Conservation (phyloP, 2,888 invertebrate species). For the Alloplasta piceator region DNA sequence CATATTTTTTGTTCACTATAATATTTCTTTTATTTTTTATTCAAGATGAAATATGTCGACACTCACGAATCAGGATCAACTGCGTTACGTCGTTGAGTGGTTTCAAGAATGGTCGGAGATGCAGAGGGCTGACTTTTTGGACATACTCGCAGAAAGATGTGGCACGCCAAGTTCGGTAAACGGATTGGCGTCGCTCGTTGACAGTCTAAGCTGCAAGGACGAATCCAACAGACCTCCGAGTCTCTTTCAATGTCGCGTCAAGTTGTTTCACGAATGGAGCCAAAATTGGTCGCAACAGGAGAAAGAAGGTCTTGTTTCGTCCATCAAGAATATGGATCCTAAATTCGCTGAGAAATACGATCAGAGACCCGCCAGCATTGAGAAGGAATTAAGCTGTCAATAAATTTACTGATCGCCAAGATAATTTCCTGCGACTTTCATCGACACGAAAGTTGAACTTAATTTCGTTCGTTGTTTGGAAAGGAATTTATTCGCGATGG, state of each 20-base stretch:
- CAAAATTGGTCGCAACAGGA: constrained; percentile 91
- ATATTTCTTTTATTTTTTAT: neutral
- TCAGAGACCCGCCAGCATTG: constrained; percentile 73
- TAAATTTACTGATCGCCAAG: constrained; percentile 14
- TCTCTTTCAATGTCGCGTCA: constrained; percentile 93
- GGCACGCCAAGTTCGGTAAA: constrained; percentile 88
- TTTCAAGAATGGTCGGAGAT: constrained; percentile 95
- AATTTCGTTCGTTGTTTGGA: neutral
- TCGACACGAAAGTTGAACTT: neutral
- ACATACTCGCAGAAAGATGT: constrained; percentile 88
- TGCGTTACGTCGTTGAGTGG: constrained; percentile 93
- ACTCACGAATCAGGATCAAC: constrained; percentile 88
- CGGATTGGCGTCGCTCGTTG: constrained; percentile 89
- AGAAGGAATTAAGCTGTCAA: constrained; percentile 59
- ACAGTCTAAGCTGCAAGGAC: constrained; percentile 88
- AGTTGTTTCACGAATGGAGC: constrained; percentile 93
- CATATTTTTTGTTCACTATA: too few relatives aligned
- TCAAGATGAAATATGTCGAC: constrained; percentile 79
- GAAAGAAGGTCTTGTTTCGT: constrained; percentile 88
- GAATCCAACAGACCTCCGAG: constrained; percentile 88
- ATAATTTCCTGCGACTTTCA: neutral
- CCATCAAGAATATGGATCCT: constrained; percentile 89
- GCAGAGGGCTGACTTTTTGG: constrained; percentile 93
- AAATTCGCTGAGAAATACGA: constrained; percentile 88
- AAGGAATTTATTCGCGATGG: constrained; percentile 32